Evolutionary conservation across 92 coral and sea anemone species (phyloP), one percentile per base, ranked within the genome.

Genomic region (Porites divaricata): DNA sequence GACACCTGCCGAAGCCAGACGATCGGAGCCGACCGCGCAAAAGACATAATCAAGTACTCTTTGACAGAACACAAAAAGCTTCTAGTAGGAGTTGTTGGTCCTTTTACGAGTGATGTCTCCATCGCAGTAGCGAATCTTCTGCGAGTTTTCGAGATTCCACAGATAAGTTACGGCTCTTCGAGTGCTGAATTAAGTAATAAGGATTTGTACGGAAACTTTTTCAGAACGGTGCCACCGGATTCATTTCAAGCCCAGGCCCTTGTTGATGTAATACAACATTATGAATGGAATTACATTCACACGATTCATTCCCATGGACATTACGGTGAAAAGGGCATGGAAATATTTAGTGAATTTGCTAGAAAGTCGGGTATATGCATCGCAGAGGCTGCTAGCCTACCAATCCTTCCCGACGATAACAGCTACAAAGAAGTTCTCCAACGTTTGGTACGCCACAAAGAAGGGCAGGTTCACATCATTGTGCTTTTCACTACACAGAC

Each of bases 1-100:
- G 99, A 97, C 93, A 92, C 97, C 7, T 97, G 99, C 87, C 95
- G 90, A 89, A 97, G 99, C 76, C 96, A 87, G 22, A 95, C 98
- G 65, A 97, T 97, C 74, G 95, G 93, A 56, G 96, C 99, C 83
- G 99, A 97, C 66, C 98, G 93, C 23, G 95, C 99, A 14, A 91
- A 85, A 65, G 98, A 97, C 22, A 86, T 97, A 28, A 95, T 97
- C 58, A 93, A 93, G 78, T 78, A 91, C 73, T 89, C 99, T 10
- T 80, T 97, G 8, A n/a, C 81, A 24, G 81, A 70, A 17, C 63
- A 76, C 11, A 41, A 79, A 5, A 84, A 76, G 1, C 94, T 94
- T 20, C 68, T 97, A 48, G 89, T 88, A 9, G 95, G 94, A 19
- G 97, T 97, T 26, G 85, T 95, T 20, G 99, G 99, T 15, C 99